Evolutionary conservation across 2,888 invertebrate species (phyloP), one percentile per base, ranked within the genome.

Genomic region (Patella caerulea): DNA sequence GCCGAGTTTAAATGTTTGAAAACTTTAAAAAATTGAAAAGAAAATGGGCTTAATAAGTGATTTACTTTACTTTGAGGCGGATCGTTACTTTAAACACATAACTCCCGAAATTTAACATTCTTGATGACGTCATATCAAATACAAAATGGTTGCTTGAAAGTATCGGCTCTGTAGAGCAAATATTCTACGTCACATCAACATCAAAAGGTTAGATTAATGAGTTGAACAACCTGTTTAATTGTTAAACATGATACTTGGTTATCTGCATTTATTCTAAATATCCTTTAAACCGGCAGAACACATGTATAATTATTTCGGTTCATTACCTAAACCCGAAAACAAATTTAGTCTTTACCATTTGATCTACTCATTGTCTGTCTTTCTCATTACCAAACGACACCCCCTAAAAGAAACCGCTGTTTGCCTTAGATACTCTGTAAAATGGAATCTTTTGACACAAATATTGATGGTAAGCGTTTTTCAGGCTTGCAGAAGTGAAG

Each of bases 391-490:
- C 65, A 65, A 15, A 65, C 65, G 65, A 65, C 65, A 65, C 65
- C 65, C 34, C 24, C 19, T 65, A 65, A 65, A 65, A 65, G 65
- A 65, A 24, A 65, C 65, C 65, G 65, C 65, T 24, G 24, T 65
- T 24, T 65, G 19, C 19, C 65, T 24, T 65, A 19, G 65, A 24
- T 65, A 65, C 65, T 24, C 19, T 65, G 19, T 65, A 19, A 65
- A 65, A 65, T 24, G 65, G 65, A 65, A 65, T 65, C 65, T 65
- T 65, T 65, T 65, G 65, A 65, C 65, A 65, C 65, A 65, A 65
- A 65, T 65, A 65, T 65, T 65, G 65, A 65, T 65, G 65, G 24
- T 65, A 65, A 65, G 65, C 24, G 24, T 65, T 65, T 65, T 65
- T 65, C 65, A 65, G 14, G 73, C 52, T 55, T 54, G 73, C 15